phyloP scores from a whole-genome alignment of 1,140 invertebrate genomes.

The Conus betulinus region DNA sequence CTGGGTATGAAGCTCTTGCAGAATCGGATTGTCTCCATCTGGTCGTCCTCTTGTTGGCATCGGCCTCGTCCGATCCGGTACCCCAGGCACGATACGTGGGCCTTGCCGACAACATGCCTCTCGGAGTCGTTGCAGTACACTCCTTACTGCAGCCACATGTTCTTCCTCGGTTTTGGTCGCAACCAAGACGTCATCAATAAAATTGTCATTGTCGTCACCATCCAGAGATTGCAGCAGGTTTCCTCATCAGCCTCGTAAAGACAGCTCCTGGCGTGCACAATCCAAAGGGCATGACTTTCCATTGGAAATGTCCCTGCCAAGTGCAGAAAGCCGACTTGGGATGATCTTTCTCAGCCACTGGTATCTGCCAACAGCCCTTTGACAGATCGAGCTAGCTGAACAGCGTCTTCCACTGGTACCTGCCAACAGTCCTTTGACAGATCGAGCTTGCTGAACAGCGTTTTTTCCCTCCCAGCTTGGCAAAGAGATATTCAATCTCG shows the following conservation, averaged over 20 bases:
- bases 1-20: neutral
- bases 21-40: slow-evolving; percentile 59
- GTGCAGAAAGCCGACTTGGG: slow-evolving; percentile 44
- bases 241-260: slow-evolving; percentile 44
- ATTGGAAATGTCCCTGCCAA: slow-evolving; percentile 37
- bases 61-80: neutral
- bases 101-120: neutral
- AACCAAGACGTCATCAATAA: slow-evolving; percentile 28
- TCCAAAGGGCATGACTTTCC: slow-evolving; percentile 53
- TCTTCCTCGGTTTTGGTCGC: neutral
- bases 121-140: neutral
- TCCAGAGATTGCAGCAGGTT: slow-evolving; percentile 29
- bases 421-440: slow-evolving; percentile 52
- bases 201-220: slow-evolving; percentile 4
- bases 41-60: slow-evolving; percentile 9
- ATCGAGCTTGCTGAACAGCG: slow-evolving; percentile 39
- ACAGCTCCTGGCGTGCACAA: slow-evolving; percentile 44
- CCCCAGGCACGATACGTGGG: neutral
- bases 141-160: neutral
- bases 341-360: neutral
- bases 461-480: slow-evolving; percentile 14
- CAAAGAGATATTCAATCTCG: slow-evolving; percentile 51
- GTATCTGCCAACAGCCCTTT: slow-evolving; percentile 53
- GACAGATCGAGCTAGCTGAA: slow-evolving; percentile 41
- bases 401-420: slow-evolving; percentile 21